Base-by-base conservation (phyloP, 2,888 invertebrate species). In the Ormyrus pomaceus region DNA sequence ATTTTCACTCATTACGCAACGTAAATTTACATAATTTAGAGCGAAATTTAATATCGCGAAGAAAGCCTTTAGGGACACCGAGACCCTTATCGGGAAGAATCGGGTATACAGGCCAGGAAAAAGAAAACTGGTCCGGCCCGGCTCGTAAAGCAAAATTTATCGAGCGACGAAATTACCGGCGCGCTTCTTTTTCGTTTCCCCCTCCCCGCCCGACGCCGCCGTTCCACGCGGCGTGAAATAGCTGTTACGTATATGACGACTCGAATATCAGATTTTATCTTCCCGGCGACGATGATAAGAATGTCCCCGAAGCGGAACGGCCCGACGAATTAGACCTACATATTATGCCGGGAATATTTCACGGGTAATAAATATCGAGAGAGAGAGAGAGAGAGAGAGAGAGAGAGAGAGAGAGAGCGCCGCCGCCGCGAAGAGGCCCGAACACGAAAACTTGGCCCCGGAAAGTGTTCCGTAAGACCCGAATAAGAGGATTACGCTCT, bases 141-240 rank as follows among this genome's bases (percentile, higher is more conserved):
- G 64, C 56, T 65, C 73, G 64, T 73, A 74, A 74, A 74, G 45
- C 74, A 19, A 65, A 74, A 66, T 74, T 74, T 74, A 74, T 74
- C 65, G 58, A 34, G 46, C 56, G 50, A 5, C 65, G 45, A 74
- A 66, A 74, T 66, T 66, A 50, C 53, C n/a, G 9, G 11, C 2
- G 9, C 51, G 61, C 50, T 46, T 48, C 51, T 74, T 50, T 72
- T 62, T 48, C 34, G 1, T 34, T 73, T 34, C 34, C n/a, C 46
- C 8, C 19, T 19, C 10, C 13, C 19, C n/a, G 7, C 0, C 10
- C 64, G 1, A 19, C 19, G 11, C 13, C 34, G 13, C 34, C 34
- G 34, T 34, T 10, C 5, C 10, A 19, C 58, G 10, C 58, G 10
- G n/a, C 0, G 34, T 4, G 0, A 8, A 2, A 71, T 59, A 59